Evolutionary conservation across 2,888 invertebrate genomes (phyloP).

Genomic region (Apotomis turbidana): DNA sequence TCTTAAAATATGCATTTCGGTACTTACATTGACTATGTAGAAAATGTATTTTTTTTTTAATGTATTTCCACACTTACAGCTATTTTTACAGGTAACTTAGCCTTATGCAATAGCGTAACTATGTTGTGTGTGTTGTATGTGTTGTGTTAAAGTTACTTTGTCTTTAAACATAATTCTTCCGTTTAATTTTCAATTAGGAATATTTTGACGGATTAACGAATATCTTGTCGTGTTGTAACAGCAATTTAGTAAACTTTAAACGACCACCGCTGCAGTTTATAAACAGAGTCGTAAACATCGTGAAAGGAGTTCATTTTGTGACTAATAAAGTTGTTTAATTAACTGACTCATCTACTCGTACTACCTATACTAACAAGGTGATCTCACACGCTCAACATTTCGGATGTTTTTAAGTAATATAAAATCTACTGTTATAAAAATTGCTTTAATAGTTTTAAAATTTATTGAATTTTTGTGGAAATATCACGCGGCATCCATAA

Average conservation of each 20-base stretch:
- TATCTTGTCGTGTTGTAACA: conserved; percentile 1
- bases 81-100: too few relatives aligned
- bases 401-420: background rate
- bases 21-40: too few relatives aligned
- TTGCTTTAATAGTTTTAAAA: too few relatives aligned
- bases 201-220: conserved; percentile 9
- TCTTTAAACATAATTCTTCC: too few relatives aligned
- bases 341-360: conserved; percentile 31
- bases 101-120: too few relatives aligned
- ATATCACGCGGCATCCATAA: too few relatives aligned
- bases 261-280: conserved; percentile 17
- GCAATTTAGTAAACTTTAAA: conserved; percentile 15
- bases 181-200: background rate
- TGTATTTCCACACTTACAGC: too few relatives aligned
- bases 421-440: background rate
- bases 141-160: too few relatives aligned
- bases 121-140: too few relatives aligned
- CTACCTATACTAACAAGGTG: conserved; percentile 5
- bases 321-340: conserved; percentile 25
- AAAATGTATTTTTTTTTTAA: too few relatives aligned
- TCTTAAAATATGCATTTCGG: too few relatives aligned
- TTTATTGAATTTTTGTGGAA: too few relatives aligned
- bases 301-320: conserved; percentile 21
- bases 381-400: conserved; percentile 9
- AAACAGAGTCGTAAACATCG: conserved; percentile 3